Conservation (phyloP, 1,140 invertebrate genomes). For the Orussus abietinus region DNA sequence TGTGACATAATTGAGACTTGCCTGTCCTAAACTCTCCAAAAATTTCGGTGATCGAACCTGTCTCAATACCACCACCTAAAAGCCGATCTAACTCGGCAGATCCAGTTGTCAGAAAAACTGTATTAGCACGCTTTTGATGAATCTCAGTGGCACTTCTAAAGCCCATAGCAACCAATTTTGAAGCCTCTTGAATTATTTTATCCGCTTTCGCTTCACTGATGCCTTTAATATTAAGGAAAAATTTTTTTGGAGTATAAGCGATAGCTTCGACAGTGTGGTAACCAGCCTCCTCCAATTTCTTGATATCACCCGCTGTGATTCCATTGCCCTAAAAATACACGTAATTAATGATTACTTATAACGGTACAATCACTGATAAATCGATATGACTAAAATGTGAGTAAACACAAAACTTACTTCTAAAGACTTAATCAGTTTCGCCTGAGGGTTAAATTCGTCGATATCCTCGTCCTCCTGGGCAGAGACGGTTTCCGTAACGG, state of each 20-base stretch:
- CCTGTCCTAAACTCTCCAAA: constrained; percentile 99
- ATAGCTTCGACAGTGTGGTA: constrained; percentile 94
- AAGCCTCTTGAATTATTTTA: constrained; percentile 88
- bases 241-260: constrained; percentile 91
- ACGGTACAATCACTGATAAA: not conserved
- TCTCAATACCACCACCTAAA: constrained; percentile 95
- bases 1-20: constrained; percentile 97
- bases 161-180: constrained; percentile 93
- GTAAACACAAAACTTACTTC: constrained; percentile 28
- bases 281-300: constrained; percentile 90
- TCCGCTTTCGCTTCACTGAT: constrained; percentile 97
- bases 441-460: constrained; percentile 34
- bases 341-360: constrained; percentile 11
- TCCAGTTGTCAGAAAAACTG: constrained; percentile 87
- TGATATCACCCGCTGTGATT: constrained; percentile 85
- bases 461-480: constrained; percentile 32
- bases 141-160: constrained; percentile 97
- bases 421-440: constrained; percentile 39
- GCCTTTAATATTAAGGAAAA: constrained; percentile 87
- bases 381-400: not conserved
- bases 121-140: constrained; percentile 77
- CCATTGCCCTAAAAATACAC: constrained; percentile 66
- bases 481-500: constrained; percentile 23
- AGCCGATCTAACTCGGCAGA: constrained; percentile 93
- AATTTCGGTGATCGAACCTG: constrained; percentile 98